Conservation (phyloP, 2,888 invertebrate species). For the Falcaria lacertinaria region DNA sequence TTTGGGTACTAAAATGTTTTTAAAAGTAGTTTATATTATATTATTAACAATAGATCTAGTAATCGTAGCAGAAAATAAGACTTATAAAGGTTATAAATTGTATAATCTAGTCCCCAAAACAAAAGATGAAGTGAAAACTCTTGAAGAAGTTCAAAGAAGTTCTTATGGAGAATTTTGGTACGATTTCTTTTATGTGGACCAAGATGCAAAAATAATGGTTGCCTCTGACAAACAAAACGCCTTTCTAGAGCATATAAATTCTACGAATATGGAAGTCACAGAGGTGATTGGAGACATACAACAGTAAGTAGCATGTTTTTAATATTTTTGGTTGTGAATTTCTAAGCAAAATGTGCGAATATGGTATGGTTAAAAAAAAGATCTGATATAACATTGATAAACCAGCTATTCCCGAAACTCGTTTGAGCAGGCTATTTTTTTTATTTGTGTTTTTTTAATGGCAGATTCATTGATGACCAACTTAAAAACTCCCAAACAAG, state of each 20-base stretch:
- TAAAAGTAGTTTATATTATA: constrained; percentile 21
- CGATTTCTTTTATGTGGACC: constrained; percentile 43
- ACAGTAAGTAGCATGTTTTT: constrained; percentile 37
- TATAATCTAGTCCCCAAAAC: constrained; percentile 75
- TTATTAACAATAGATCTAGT: constrained; percentile 15
- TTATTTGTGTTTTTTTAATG: too few relatives aligned
- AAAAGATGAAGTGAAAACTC: constrained; percentile 59
- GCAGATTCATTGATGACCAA: constrained; percentile 74
- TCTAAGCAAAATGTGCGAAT: too few relatives aligned
- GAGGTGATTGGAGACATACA: constrained; percentile 50
- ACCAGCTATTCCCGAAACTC: too few relatives aligned
- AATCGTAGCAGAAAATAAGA: constrained; percentile 24
- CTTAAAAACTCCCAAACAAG: constrained; percentile 25
- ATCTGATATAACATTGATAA: too few relatives aligned
- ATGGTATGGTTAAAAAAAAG: too few relatives aligned
- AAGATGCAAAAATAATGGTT: constrained; percentile 54
- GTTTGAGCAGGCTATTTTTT: too few relatives aligned
- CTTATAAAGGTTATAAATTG: constrained; percentile 80
- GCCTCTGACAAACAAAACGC: constrained; percentile 29
- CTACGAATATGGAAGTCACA: constrained; percentile 25
- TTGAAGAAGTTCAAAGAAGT: constrained; percentile 61
- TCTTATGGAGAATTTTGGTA: constrained; percentile 58
- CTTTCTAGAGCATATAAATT: constrained; percentile 29
- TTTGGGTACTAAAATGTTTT: constrained; percentile 27
- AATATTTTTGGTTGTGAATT: too few relatives aligned